Conservation (phyloP, 2,888 invertebrate species). For the Zaprionus lineosus region DNA sequence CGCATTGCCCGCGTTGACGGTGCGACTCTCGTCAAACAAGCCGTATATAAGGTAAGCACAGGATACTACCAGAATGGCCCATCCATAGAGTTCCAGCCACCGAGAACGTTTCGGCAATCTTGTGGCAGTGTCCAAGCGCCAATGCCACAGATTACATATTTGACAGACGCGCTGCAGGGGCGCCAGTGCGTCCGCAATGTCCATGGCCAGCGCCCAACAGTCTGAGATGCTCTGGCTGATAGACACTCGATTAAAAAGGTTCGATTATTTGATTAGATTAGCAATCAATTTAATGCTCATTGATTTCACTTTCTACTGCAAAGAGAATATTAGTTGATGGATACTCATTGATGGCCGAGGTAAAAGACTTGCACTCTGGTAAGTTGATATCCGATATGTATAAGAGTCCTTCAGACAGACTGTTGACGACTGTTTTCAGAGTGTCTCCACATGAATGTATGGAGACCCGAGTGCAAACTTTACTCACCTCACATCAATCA, state of each 20-base stretch:
- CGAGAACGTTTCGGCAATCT: slow-evolving; percentile 47
- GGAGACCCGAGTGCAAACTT: not conserved
- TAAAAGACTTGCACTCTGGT: too few species aligned
- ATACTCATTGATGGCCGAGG: not conserved
- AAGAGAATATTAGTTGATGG: not conserved
- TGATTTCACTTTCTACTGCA: slow-evolving; percentile 1
- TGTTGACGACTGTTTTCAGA: slow-evolving; percentile 19
- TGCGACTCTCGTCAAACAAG: slow-evolving; percentile 48
- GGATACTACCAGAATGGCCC: slow-evolving; percentile 44
- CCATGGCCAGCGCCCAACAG: slow-evolving; percentile 51
- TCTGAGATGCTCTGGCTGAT: not conserved
- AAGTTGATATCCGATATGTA: too few species aligned
- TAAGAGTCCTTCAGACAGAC: too few species aligned
- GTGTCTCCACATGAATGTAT: too few species aligned
- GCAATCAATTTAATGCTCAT: slow-evolving; percentile 12
- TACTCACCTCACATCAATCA: slow-evolving; percentile 43
- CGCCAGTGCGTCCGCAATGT: slow-evolving; percentile 61
- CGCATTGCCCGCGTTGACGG: slow-evolving; percentile 2
- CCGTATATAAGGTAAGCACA: slow-evolving; percentile 50
- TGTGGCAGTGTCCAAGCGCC: slow-evolving; percentile 49
- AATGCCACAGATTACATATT: slow-evolving; percentile 61
- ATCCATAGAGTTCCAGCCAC: slow-evolving; percentile 63
- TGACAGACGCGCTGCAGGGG: slow-evolving; percentile 58
- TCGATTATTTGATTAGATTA: too few species aligned
- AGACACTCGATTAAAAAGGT: too few species aligned